These are phyloP conservation scores for Agrochola circellaris DNA, from an alignment of 2,888 invertebrate species.

Conservation along the genomic window DNA sequence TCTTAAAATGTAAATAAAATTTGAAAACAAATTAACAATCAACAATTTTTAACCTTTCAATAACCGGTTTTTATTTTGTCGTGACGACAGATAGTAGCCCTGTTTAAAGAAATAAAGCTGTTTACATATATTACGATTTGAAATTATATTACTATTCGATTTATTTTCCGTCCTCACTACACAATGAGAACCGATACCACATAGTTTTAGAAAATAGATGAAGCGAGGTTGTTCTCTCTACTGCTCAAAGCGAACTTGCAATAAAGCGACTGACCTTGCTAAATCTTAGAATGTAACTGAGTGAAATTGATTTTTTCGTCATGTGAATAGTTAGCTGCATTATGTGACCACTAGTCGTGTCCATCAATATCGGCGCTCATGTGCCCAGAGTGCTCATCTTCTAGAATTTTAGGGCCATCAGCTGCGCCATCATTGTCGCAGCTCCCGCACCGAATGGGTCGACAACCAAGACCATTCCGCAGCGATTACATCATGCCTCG, in stretches of 20 bases:
- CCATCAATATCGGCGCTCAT: not conserved
- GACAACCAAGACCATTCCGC: slow-evolving; percentile 54
- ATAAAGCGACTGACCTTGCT: slow-evolving; percentile 41
- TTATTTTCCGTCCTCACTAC: not conserved
- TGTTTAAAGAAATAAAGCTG: not conserved
- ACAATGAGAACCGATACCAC: not conserved
- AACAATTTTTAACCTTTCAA: not conserved
- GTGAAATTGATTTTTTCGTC: not conserved
- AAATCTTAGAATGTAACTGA: slow-evolving; percentile 6
- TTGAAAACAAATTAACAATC: too few species aligned
- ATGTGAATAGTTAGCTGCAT: slow-evolving; percentile 25
- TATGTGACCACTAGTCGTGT: not conserved
- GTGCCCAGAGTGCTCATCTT: slow-evolving; percentile 21
- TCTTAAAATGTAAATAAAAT: too few species aligned
- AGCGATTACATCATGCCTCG: slow-evolving; percentile 71
- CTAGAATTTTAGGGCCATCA: slow-evolving; percentile 59
- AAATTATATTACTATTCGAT: not conserved
- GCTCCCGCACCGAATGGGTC: slow-evolving; percentile 37
- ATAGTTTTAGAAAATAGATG: slow-evolving; percentile 26
- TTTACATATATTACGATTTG: not conserved
- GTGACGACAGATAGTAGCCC: not conserved
- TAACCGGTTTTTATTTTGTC: not conserved
- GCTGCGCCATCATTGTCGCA: slow-evolving; percentile 53
- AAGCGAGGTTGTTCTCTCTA: slow-evolving; percentile 21
- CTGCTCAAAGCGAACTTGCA: slow-evolving; percentile 35